Evolutionary conservation across 2,113 vertebrate genomes (phyloP), one percentile per base, ranked within the genome.

Genomic region (Onychostruthus taczanowskii): DNA sequence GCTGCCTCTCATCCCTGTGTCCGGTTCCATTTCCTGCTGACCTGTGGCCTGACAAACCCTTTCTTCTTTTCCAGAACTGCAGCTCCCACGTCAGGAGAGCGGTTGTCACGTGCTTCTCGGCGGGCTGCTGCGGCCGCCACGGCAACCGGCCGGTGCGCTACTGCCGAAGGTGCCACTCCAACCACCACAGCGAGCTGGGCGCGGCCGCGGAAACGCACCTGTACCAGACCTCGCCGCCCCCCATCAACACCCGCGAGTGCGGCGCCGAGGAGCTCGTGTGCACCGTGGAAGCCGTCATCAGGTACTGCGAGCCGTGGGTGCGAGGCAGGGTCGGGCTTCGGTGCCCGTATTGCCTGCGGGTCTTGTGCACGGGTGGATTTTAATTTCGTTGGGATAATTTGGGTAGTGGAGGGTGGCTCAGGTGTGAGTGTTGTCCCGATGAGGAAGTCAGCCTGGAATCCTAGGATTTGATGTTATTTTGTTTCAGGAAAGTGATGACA

Each of bases 31-130:
- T 59, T 41, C 20, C 33, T 8, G 18, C 21, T 33, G 4, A 39
- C 31, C 11, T 28, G 63, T 55, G 63, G 44, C 66, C 76, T 66
- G 67, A 95, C 76, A 18, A 22, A 28, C 44, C 50, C 33, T 7
- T 7, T 46, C 78, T 93, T 27, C 2, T 90, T 72, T 93, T 86
- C 46, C 94, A 99, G 99, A 99, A 99, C 98, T 99, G 99, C 90
- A 99, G 99, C 96, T 99, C 99, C 13, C 99, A 99, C 20, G 99
- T 99, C 53, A 98, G 99, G 79, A 98, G 99, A 93, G 99, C 99
- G 4, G 99, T 99, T 13, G 99, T 99, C 95, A 99, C 99, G 9
- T 99, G 99, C 98, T 99, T 99, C 97, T 99, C 99, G 13, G 99
- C 99, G 1, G 99, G 99, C 94, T 99, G 99, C 98, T 99, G 99